Percentiles rank a stretch among this genome's conserved stretches.
These are phyloP conservation scores for Heterotilapia buettikoferi DNA, from an alignment of 2,113 vertebrate species.

Conservation along the genomic window DNA sequence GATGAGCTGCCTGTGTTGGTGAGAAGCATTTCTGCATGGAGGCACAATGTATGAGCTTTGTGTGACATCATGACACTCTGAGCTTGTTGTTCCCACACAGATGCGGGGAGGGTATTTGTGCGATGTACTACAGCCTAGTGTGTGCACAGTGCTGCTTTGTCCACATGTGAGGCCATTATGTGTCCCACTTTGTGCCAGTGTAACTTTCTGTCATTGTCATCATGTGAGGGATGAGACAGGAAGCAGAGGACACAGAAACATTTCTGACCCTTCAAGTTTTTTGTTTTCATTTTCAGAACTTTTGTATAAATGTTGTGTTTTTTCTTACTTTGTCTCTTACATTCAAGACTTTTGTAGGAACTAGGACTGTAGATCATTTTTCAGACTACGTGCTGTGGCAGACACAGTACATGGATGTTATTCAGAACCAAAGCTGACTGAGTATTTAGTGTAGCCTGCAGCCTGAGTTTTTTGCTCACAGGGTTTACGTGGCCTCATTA, in stretches of 20 bases:
- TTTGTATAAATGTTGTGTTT: background rate
- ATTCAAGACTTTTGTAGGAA: background rate
- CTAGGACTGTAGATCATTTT: background rate
- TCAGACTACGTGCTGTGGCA: background rate
- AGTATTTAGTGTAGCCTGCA: background rate
- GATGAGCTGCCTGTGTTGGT: background rate
- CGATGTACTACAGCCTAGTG: background rate
- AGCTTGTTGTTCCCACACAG: slow-evolving; percentile 62
- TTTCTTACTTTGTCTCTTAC: background rate
- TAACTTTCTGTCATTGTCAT: background rate
- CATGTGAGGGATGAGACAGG: background rate
- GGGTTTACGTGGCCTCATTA: background rate
- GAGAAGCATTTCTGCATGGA: slow-evolving; percentile 2
- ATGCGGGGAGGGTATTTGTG: background rate
- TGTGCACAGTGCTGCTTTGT: slow-evolving; percentile 30
- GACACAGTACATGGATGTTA: background rate
- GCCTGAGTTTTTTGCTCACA: background rate
- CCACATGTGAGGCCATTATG: slow-evolving; percentile 8
- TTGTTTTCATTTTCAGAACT: background rate
- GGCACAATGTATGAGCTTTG: slow-evolving; percentile 45
- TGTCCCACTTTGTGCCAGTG: slow-evolving; percentile 11
- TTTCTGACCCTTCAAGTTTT: background rate
- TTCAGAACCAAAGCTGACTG: background rate
- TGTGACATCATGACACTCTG: slow-evolving; percentile 47
- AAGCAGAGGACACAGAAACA: background rate